Conservation (phyloP, 2,113 vertebrate species). For the Sorex araneus region DNA sequence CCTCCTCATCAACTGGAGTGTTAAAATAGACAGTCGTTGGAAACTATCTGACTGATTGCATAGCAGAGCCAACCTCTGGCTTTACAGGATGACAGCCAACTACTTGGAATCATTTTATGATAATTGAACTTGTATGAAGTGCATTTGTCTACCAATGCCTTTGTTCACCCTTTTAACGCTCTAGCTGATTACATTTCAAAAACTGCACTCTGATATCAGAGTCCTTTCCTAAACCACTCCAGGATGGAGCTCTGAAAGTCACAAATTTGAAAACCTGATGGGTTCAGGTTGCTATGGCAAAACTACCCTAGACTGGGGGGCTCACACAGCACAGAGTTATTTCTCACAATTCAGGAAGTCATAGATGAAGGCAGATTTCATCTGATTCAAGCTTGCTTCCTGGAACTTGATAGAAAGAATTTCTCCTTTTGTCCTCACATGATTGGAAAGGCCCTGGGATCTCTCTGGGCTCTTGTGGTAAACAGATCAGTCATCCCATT, state of each 20-base stretch:
- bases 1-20: not conserved
- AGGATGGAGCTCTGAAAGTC: not conserved
- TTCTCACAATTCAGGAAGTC: not conserved
- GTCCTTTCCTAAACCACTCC: not conserved
- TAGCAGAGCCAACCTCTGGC: not conserved
- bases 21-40: not conserved
- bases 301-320: not conserved
- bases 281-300: not conserved
- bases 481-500: not conserved
- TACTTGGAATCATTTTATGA: not conserved
- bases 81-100: not conserved
- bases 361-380: not conserved
- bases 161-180: constrained; percentile 16
- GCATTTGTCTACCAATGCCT: not conserved
- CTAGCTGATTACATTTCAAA: constrained; percentile 41
- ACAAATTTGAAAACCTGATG: not conserved
- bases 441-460: too few relatives aligned
- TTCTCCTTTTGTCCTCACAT: not conserved
- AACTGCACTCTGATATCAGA: not conserved
- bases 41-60: constrained; percentile 2
- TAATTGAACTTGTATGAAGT: not conserved
- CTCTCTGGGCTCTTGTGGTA: not conserved
- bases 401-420: not conserved
- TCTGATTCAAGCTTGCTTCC: not conserved
- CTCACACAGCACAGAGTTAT: not conserved